phyloP scores from a whole-genome alignment of 2,113 vertebrate genomes.

The Pangasianodon gigas region DNA sequence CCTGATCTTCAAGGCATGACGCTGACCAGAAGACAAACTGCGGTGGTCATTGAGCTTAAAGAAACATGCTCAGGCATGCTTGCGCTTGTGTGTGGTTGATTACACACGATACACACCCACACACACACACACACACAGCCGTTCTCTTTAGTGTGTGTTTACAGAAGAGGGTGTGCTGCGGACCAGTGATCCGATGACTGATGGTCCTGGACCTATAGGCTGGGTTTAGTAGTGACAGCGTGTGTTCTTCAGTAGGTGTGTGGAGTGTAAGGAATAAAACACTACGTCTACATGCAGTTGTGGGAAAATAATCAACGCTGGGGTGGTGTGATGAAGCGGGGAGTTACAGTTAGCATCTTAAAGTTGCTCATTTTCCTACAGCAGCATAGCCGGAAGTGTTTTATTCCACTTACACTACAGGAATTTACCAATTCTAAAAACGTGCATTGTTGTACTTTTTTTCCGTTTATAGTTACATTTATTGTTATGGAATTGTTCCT shows the following conservation, averaged over 20 bases:
- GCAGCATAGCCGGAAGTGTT: not conserved
- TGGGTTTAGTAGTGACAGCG: not conserved
- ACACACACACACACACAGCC: conserved; percentile 22
- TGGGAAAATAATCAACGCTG: not conserved
- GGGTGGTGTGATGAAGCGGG: not conserved
- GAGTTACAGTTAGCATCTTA: not conserved
- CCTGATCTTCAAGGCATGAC: conserved; percentile 45
- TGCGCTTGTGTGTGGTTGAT: conserved; percentile 26
- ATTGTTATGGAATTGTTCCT: too few species aligned
- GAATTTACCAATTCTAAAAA: not conserved
- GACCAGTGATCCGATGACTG: conserved; percentile 30
- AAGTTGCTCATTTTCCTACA: too few species aligned
- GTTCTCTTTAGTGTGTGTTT: conserved; percentile 30
- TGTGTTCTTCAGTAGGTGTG: not conserved
- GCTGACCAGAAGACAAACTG: conserved; percentile 43
- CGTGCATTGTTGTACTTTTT: not conserved
- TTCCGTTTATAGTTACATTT: not conserved
- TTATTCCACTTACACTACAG: not conserved
- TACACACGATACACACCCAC: not conserved
- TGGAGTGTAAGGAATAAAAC: not conserved
- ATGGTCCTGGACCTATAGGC: not conserved
- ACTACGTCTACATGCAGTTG: too few species aligned
- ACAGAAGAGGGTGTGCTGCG: conserved; percentile 13
- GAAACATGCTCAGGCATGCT: conserved; percentile 52
- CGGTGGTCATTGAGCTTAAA: conserved; percentile 43